Conservation (phyloP, 2,113 vertebrate species). For the Calyptomena viridis region DNA sequence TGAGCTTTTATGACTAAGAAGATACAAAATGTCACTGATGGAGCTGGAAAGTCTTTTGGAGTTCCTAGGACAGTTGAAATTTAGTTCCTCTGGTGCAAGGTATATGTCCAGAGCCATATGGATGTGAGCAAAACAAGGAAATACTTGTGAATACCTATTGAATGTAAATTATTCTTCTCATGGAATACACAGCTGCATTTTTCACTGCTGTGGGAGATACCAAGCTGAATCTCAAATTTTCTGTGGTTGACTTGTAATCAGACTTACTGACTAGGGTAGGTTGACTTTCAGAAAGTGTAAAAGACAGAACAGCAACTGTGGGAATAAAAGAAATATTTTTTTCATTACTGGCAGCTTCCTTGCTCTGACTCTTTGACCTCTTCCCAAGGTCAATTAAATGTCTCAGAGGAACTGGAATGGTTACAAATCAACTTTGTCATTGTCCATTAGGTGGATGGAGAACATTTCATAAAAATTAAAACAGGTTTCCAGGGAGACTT, state of each 20-base stretch:
- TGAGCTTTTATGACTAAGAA: not conserved
- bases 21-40: not conserved
- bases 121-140: not conserved
- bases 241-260: not conserved
- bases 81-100: not conserved
- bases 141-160: not conserved
- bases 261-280: not conserved
- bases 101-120: not conserved
- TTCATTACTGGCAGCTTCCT: not conserved
- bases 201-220: not conserved
- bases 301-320: not conserved
- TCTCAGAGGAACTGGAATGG: not conserved
- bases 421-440: not conserved
- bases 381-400: not conserved
- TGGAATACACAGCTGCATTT: not conserved
- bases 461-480: not conserved
- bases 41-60: not conserved
- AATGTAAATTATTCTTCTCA: not conserved
- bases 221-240: not conserved
- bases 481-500: conserved; percentile 30
- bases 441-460: not conserved
- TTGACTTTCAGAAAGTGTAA: not conserved
- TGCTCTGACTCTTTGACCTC: not conserved
- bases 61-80: not conserved
- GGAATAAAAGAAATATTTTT: not conserved